A percentile compares a stretch with the other conserved stretches of the same genome.
Conservation (phyloP, 2,113 vertebrate species). For the Myxocyprinus asiaticus region DNA sequence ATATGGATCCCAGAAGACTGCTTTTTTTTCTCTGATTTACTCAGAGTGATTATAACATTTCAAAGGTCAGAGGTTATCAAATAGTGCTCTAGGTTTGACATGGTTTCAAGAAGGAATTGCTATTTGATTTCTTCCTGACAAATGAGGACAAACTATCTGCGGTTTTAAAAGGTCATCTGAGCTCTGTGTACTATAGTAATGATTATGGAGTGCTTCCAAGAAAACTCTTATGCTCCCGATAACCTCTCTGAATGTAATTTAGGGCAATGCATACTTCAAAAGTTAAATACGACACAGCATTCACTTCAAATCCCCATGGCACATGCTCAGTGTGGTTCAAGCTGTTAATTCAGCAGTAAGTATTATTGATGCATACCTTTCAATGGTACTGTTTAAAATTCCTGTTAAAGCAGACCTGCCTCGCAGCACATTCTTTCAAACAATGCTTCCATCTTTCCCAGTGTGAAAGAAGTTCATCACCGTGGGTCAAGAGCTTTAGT, state of each 20-base stretch:
- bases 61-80: conserved; percentile 31
- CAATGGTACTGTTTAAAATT: conserved; percentile 36
- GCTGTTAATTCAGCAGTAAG: conserved; percentile 47
- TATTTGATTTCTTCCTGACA: conserved; percentile 11
- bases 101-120: conserved; percentile 5
- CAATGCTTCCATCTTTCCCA: conserved; percentile 50
- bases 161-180: conserved; percentile 33
- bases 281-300: conserved; percentile 41
- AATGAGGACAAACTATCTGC: conserved; percentile 38
- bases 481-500: conserved; percentile 35
- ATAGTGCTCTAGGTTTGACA: conserved; percentile 7
- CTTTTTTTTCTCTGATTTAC: not conserved
- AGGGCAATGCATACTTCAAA: conserved; percentile 43
- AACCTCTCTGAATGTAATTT: conserved; percentile 40
- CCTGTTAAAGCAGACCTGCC: conserved; percentile 42
- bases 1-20: conserved; percentile 7
- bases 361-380: conserved; percentile 49
- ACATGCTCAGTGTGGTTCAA: conserved; percentile 40
- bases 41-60: conserved; percentile 25
- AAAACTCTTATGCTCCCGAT: not conserved
- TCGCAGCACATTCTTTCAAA: conserved; percentile 46
- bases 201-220: conserved; percentile 26
- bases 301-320: conserved; percentile 30
- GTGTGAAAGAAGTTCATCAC: conserved; percentile 56
- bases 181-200: conserved; percentile 38